Conservation (phyloP, 2,888 invertebrate species). For the Phoenoteleia sp. region DNA sequence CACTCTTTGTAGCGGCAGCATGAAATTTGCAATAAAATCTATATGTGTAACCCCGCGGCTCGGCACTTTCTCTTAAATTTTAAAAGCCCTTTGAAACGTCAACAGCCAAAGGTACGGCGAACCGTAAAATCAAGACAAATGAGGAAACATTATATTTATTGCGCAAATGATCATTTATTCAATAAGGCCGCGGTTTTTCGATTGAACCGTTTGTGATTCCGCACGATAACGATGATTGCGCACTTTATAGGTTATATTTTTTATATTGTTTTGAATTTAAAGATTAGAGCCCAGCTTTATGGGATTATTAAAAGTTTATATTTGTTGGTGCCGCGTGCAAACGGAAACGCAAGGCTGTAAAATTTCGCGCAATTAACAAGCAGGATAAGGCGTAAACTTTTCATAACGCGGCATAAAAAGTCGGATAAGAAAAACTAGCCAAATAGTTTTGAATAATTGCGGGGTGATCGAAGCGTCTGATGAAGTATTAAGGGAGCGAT, state of each 20-base stretch:
- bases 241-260: not conserved
- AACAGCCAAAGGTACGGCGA: slow-evolving; percentile 21
- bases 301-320: not conserved
- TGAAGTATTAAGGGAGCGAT: too few relatives aligned
- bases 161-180: slow-evolving; percentile 23
- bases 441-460: too few relatives aligned
- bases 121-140: slow-evolving; percentile 28
- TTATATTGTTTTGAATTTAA: slow-evolving; percentile 8
- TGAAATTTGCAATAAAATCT: slow-evolving; percentile 52
- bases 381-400: not conserved
- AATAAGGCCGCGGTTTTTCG: not conserved
- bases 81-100: slow-evolving; percentile 26
- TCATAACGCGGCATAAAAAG: too few relatives aligned
- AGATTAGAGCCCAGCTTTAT: not conserved
- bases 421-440: too few relatives aligned
- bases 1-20: slow-evolving; percentile 26
- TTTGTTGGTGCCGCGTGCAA: not conserved
- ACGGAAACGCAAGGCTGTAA: not conserved
- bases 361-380: not conserved
- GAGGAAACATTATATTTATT: slow-evolving; percentile 2
- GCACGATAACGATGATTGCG: not conserved
- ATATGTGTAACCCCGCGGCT: slow-evolving; percentile 23
- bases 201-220: not conserved
- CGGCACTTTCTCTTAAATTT: slow-evolving; percentile 47
- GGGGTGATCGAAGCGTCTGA: too few relatives aligned